Base-by-base conservation (phyloP, 2,113 vertebrate genomes). In the Drymodes brunneopygia region DNA sequence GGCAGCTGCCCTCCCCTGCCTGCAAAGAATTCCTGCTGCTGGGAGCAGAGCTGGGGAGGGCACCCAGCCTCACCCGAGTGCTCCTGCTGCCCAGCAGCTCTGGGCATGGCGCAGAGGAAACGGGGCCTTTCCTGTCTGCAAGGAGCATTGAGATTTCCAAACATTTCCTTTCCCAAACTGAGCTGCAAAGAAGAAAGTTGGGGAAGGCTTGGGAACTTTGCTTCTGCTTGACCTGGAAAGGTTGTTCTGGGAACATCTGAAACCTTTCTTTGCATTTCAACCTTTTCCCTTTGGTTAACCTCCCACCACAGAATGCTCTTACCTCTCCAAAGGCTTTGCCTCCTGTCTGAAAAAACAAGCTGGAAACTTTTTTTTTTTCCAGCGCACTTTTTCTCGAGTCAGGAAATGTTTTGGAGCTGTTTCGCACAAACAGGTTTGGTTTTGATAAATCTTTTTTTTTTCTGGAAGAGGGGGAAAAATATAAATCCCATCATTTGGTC, bases 161-260 rank as follows among this genome's bases (percentile, higher is more conserved):
- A 66, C 69, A 24, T 85, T 95, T 95, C 95, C 93, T 94, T 95
- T 96, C 96, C 95, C 94, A 96, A 95, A 94, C 62, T 6, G 53
- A 40, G 58, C 65, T 75, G 90, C 70, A 88, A 80, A 88, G 72
- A 87, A 92, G 81, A 90, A 88, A 85, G 61, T 45, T 86, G 40
- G 47, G 82, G 66, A 89, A 95, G 74, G 81, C 85, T 95, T 94
- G 94, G 64, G 91, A 92, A 50, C n/a, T 79, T 81, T 44, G 47
- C 40, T 73, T 56, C 61, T 57, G 24, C 67, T 74, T 14, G 1
- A 28, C 15, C 33, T 83, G 79, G 77, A 79, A 86, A 90, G 64
- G 64, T 58, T 66, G 70, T 10, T 38, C 67, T 56, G 60, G 83
- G 86, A 86, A 83, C 6, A 10, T 50, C 11, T 36, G 51, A 69